phyloP scores from a whole-genome alignment of 92 coral and sea anemone species.

The Parazoanthus swiftii region DNA sequence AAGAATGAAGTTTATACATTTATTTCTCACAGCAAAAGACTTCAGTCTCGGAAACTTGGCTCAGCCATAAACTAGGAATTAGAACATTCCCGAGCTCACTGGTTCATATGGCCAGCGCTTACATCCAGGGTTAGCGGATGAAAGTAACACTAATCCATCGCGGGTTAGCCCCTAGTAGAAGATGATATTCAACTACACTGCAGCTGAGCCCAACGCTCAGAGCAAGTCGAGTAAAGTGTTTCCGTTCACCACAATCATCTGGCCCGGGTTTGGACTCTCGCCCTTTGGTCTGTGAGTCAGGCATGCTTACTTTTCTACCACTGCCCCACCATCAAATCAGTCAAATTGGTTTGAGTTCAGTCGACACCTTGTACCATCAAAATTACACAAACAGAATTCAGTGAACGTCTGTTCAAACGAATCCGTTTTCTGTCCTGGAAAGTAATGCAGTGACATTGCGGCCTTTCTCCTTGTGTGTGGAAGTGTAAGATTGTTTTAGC shows the following conservation, averaged over 20 bases:
- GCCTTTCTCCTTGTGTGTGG: neutral
- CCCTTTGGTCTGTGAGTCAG: neutral
- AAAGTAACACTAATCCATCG: neutral
- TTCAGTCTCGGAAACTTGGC: slow-evolving; percentile 14
- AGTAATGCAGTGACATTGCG: neutral
- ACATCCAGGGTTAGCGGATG: too few relatives aligned
- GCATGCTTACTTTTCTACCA: neutral
- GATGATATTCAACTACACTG: neutral
- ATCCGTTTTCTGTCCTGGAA: neutral
- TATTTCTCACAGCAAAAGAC: too few relatives aligned
- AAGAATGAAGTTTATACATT: too few relatives aligned
- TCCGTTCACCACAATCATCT: too few relatives aligned
- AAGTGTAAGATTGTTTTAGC: neutral
- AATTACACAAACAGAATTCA: neutral
- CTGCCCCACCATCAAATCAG: neutral
- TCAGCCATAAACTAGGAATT: slow-evolving; percentile 1
- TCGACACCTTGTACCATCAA: neutral
- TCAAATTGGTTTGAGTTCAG: neutral
- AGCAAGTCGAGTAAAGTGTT: neutral
- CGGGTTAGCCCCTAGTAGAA: neutral
- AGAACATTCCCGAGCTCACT: neutral
- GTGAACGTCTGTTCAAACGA: neutral
- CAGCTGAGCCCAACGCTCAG: neutral
- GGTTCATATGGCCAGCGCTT: too few relatives aligned
- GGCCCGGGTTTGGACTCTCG: neutral